Conservation (phyloP, 2,113 vertebrate genomes). For the Rousettus leschenaultii region DNA sequence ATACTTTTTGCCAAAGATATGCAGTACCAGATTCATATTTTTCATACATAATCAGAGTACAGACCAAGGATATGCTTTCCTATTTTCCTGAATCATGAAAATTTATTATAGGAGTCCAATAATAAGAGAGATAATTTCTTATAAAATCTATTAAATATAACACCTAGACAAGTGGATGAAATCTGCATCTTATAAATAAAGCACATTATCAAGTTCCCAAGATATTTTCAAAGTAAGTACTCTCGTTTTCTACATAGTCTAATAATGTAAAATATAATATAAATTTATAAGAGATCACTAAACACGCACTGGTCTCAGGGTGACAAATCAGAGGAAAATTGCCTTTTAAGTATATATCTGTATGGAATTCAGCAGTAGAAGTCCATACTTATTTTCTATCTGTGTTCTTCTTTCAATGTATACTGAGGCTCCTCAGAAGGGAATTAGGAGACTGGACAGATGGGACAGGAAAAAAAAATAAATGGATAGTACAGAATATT, state of each 20-base stretch:
- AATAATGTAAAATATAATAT: neutral
- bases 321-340: neutral
- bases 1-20: neutral
- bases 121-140: neutral
- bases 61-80: neutral
- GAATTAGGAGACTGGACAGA: neutral
- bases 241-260: neutral
- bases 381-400: neutral
- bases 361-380: neutral
- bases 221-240: neutral
- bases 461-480: neutral
- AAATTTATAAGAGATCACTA: neutral
- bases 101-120: neutral
- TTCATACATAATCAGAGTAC: neutral
- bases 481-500: neutral
- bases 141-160: neutral
- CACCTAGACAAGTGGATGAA: neutral
- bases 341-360: neutral
- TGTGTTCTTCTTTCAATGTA: neutral
- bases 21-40: neutral
- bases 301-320: neutral
- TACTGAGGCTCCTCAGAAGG: neutral
- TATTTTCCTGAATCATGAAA: neutral
- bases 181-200: slow-evolving; percentile 15
- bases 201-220: neutral